Evolutionary conservation across 2,888 invertebrate species (phyloP).

Genomic region (Sinodicranocentrus sp.): DNA sequence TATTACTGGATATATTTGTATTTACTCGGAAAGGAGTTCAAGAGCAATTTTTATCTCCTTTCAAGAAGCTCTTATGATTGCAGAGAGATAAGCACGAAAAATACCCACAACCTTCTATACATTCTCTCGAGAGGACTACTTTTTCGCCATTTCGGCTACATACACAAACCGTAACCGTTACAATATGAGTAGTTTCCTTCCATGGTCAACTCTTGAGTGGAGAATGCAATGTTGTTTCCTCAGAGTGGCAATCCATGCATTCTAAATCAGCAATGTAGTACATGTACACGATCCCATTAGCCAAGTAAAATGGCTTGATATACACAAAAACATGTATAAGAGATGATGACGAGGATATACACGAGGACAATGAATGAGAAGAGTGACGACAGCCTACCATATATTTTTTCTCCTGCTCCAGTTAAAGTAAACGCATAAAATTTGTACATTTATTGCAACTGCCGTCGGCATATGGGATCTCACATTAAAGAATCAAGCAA

Average conservation of each 20-base stretch:
- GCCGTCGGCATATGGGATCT: slow-evolving; percentile 41
- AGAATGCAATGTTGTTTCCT: background rate
- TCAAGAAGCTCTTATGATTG: slow-evolving; percentile 26
- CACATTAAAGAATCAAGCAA: slow-evolving; percentile 25
- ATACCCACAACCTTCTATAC: background rate
- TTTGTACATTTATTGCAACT: slow-evolving; percentile 54
- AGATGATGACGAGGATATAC: background rate
- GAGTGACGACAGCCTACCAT: slow-evolving; percentile 32
- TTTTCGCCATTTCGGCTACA: background rate
- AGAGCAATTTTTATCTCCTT: slow-evolving; percentile 34
- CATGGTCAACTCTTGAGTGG: slow-evolving; percentile 12
- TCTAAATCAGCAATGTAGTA: slow-evolving; percentile 52
- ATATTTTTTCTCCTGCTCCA: slow-evolving; percentile 16
- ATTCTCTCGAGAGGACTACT: background rate
- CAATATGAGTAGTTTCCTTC: background rate
- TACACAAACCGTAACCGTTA: background rate
- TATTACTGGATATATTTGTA: background rate
- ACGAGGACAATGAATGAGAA: slow-evolving; percentile 21
- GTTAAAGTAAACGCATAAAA: slow-evolving; percentile 38
- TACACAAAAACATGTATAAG: background rate
- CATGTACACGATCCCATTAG: slow-evolving; percentile 28
- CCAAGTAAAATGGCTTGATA: background rate
- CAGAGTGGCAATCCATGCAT: slow-evolving; percentile 45
- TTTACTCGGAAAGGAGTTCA: slow-evolving; percentile 34
- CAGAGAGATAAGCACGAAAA: slow-evolving; percentile 3